Conservation (phyloP, 1,140 invertebrate species). For the Acromyrmex charruanus region DNA sequence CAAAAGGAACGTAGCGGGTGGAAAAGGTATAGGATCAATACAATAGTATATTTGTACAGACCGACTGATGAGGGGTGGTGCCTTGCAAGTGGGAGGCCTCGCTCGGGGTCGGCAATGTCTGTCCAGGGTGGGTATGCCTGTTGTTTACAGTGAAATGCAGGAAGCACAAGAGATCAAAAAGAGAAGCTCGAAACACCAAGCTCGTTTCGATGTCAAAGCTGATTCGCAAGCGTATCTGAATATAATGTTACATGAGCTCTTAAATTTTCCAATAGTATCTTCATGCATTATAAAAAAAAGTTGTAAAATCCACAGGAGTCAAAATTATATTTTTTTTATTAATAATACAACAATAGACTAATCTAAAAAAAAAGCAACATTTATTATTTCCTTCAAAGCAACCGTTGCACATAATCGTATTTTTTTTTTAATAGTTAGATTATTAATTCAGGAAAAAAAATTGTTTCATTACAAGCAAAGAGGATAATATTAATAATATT, state of each 20-base stretch:
- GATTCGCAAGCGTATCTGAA: constrained; percentile 35
- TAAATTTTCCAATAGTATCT: constrained; percentile 24
- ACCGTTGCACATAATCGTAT: not conserved
- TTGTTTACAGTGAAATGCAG: constrained; percentile 75
- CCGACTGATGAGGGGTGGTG: constrained; percentile 80
- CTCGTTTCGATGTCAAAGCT: constrained; percentile 41
- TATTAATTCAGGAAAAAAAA: not conserved
- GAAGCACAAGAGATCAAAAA: constrained; percentile 59
- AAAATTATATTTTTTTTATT: not conserved
- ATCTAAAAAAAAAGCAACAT: not conserved
- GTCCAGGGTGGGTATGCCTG: constrained; percentile 67
- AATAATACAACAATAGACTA: not conserved
- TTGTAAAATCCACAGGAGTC: not conserved
- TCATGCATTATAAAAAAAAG: not conserved
- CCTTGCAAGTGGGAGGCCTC: constrained; percentile 76
- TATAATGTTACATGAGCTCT: constrained; percentile 42
- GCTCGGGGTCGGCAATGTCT: constrained; percentile 69
- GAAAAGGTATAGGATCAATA: constrained; percentile 81
- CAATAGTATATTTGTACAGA: constrained; percentile 83
- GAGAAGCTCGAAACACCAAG: constrained; percentile 56
- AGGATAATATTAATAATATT: not conserved
- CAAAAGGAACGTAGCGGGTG: constrained; percentile 79
- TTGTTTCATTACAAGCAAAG: not conserved
- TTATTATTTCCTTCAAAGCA: not conserved
- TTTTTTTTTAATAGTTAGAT: not conserved